Conservation (phyloP, 2,888 invertebrate genomes). For the Scaptomyza flava region DNA sequence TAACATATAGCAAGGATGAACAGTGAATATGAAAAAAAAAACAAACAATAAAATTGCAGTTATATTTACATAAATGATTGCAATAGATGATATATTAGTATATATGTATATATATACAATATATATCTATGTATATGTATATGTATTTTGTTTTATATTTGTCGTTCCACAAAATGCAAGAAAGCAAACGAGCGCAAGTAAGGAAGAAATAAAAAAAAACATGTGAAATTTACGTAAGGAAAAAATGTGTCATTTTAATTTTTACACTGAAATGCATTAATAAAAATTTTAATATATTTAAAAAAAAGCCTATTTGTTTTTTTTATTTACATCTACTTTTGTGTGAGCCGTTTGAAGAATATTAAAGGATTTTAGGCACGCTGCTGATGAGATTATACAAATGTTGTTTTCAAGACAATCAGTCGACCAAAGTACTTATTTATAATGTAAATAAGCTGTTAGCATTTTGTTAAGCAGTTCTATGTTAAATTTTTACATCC, state of each 20-base stretch:
- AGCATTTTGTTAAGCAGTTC: no score
- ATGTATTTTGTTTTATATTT: constrained; percentile 64
- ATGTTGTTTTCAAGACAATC: no score
- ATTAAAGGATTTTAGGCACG: no score
- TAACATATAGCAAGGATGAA: constrained; percentile 59
- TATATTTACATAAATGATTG: constrained; percentile 57
- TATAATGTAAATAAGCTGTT: no score
- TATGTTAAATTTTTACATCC: no score
- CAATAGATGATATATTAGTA: constrained; percentile 51
- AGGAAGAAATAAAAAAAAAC: constrained; percentile 50
- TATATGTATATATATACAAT: constrained; percentile 26
- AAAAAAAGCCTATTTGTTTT: constrained; percentile 40
- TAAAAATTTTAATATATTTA: constrained; percentile 75
- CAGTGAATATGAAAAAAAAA: constrained; percentile 73
- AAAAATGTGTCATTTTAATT: constrained; percentile 80
- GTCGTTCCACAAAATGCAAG: constrained; percentile 62
- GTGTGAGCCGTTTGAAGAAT: no score
- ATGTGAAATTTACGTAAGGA: constrained; percentile 74
- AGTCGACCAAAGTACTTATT: no score
- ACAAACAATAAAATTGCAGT: constrained; percentile 69
- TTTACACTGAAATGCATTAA: constrained; percentile 79
- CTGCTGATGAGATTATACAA: no score
- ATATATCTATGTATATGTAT: constrained; percentile 36
- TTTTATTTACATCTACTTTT: constrained; percentile 10
- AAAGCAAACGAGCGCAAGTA: constrained; percentile 40